phyloP scores from a whole-genome alignment of 2,888 invertebrate species.

The Drosophila fulvimacula region DNA sequence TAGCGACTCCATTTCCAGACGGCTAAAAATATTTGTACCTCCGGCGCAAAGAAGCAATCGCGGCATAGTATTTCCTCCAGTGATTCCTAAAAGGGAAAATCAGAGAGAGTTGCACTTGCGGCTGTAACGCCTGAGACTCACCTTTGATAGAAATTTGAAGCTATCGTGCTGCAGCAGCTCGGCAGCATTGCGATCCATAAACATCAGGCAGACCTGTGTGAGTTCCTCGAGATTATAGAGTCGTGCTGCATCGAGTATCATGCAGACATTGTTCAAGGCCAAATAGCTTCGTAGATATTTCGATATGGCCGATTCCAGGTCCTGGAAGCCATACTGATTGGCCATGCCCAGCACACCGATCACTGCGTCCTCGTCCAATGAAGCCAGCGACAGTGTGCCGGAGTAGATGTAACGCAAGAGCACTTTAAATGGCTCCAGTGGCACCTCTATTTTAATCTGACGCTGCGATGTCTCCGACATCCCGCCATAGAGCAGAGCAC shows the following conservation, averaged over 20 bases:
- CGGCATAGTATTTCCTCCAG: constrained; percentile 93
- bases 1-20: constrained; percentile 94
- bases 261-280: constrained; percentile 95
- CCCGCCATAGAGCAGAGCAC: constrained; percentile 93
- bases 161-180: constrained; percentile 94
- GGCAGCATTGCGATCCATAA: constrained; percentile 94
- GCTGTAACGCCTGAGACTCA: constrained; percentile 23
- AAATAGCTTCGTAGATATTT: constrained; percentile 96
- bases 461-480: constrained; percentile 90
- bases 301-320: constrained; percentile 95
- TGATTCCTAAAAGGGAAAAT: constrained; percentile 84
- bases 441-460: constrained; percentile 94
- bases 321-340: constrained; percentile 97
- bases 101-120: background rate
- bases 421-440: constrained; percentile 93
- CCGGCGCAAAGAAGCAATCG: constrained; percentile 98
- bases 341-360: constrained; percentile 93
- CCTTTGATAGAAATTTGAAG: constrained; percentile 93
- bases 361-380: constrained; percentile 89
- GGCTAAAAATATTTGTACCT: constrained; percentile 97
- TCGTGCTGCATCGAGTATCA: constrained; percentile 95
- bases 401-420: constrained; percentile 98
- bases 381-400: constrained; percentile 89
- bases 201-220: constrained; percentile 93
- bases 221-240: constrained; percentile 88